Conservation (phyloP, 2,888 invertebrate species). For the Unio delphinus region DNA sequence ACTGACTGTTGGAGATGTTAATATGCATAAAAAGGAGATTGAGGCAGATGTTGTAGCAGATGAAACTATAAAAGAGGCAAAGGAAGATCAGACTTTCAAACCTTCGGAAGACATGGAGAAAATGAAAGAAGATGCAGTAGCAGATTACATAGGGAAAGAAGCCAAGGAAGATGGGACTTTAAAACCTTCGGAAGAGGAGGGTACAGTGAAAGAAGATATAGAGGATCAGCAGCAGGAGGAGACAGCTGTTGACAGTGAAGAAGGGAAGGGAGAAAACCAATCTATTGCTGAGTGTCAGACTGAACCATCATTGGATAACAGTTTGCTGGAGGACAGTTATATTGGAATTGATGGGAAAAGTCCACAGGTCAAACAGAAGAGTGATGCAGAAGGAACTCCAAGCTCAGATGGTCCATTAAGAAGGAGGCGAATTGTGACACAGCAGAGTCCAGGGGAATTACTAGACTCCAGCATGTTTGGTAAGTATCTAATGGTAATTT, state of each 20-base stretch:
- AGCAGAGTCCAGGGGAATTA: too few species aligned
- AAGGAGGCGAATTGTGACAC: too few species aligned
- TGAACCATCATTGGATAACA: background rate
- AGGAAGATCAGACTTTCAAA: slow-evolving; percentile 1
- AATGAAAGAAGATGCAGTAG: slow-evolving; percentile 3
- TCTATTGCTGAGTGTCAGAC: background rate
- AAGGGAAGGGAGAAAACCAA: background rate
- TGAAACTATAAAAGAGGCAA: background rate
- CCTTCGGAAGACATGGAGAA: background rate
- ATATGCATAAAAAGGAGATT: slow-evolving; percentile 3
- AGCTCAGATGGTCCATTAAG: background rate
- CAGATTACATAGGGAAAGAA: slow-evolving; percentile 1
- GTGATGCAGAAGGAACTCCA: background rate
- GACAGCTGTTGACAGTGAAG: background rate
- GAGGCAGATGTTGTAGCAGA: slow-evolving; percentile 3
- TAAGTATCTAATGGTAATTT: too few species aligned
- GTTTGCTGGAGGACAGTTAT: background rate
- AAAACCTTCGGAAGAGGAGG: background rate
- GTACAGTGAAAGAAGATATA: too few species aligned
- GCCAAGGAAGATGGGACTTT: slow-evolving; percentile 2
- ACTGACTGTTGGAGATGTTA: slow-evolving; percentile 2
- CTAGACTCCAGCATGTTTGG: too few species aligned
- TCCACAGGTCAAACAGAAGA: background rate
- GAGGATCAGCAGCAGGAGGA: background rate
- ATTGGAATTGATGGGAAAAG: background rate